These are phyloP conservation scores for Plotosus lineatus DNA, from an alignment of 2,113 vertebrate species.

Conservation along the genomic window DNA sequence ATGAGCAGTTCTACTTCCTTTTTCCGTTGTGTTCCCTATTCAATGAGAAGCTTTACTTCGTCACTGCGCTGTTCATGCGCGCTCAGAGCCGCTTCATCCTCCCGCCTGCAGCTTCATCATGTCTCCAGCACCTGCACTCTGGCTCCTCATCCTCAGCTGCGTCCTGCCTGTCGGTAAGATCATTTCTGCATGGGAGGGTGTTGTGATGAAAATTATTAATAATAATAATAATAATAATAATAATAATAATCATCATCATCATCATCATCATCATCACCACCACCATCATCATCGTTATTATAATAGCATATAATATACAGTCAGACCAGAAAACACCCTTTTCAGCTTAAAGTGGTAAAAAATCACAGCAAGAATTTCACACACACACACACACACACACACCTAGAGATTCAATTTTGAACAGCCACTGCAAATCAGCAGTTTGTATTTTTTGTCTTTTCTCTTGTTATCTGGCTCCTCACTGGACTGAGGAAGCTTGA, in stretches of 20 bases:
- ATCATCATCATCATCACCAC: too few relatives aligned
- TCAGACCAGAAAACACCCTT: too few relatives aligned
- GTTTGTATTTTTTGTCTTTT: not conserved
- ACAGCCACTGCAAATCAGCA: not conserved
- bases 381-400: too few relatives aligned
- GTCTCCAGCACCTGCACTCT: not conserved
- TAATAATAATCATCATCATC: not conserved
- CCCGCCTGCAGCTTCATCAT: not conserved
- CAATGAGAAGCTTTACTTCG: not conserved
- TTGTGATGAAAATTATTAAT: not conserved
- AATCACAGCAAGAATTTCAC: too few relatives aligned
- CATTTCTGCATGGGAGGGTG: not conserved
- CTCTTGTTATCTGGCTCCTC: not conserved
- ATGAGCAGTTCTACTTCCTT: not conserved
- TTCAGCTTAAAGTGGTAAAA: too few relatives aligned
- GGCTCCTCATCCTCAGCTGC: not conserved
- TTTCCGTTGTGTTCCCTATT: not conserved
- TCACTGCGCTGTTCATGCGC: not conserved
- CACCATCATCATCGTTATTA: too few relatives aligned
- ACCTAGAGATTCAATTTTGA: too few relatives aligned
- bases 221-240: not conserved
- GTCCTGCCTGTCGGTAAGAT: not conserved
- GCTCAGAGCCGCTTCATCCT: not conserved
- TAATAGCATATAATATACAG: too few relatives aligned
- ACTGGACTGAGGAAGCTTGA: too few relatives aligned